Evolutionary conservation across 1,140 invertebrate species (phyloP).

Genomic region (Bombus sibiricus): DNA sequence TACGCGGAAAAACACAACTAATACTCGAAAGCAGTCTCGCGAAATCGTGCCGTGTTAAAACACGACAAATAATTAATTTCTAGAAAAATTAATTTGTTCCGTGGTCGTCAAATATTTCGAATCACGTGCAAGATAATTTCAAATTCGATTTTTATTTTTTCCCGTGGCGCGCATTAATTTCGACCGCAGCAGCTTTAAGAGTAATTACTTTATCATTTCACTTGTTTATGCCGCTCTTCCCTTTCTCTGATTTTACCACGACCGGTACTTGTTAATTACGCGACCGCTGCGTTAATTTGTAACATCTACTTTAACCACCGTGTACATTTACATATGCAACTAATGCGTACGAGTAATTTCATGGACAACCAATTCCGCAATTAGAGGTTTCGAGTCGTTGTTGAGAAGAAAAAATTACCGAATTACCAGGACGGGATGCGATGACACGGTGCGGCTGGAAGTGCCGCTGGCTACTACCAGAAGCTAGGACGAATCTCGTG

Average conservation of each 20-base stretch:
- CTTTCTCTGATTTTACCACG: background rate
- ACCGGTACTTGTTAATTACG: background rate
- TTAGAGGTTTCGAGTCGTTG: background rate
- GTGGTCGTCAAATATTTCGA: background rate
- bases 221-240: background rate
- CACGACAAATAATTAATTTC: background rate
- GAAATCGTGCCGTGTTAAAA: background rate
- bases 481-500: background rate
- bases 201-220: background rate
- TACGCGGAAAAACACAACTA: background rate
- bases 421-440: background rate
- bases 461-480: background rate
- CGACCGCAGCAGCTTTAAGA: background rate
- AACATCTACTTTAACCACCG: background rate
- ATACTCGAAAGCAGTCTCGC: background rate
- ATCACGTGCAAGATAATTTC: background rate
- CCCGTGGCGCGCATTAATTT: background rate
- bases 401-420: background rate
- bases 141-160: background rate
- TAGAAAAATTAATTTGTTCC: background rate
- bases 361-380: background rate
- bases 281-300: slow-evolving; percentile 1
- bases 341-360: slow-evolving; percentile 3
- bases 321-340: background rate
- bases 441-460: background rate